Conservation (phyloP, 2,888 invertebrate genomes). For the Embidobia sp. region DNA sequence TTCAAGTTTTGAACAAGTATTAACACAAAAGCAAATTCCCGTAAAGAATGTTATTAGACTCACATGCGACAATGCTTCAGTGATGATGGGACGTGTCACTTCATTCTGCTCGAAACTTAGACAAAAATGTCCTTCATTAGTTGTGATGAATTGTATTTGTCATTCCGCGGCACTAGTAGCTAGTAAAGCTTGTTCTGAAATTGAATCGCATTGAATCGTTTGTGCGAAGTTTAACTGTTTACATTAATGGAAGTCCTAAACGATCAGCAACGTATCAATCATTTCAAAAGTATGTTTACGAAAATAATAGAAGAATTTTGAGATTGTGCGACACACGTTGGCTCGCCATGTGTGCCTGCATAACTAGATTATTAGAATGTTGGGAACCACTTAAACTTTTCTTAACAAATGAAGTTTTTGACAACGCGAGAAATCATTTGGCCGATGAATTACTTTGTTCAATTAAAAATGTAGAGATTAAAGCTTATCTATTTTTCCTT, state of each 20-base stretch:
- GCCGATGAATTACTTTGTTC: no score
- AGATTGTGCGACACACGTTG: slow-evolving; percentile 10
- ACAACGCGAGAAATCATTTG: no score
- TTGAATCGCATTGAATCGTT: slow-evolving; percentile 26
- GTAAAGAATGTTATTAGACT: slow-evolving; percentile 20
- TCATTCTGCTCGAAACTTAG: slow-evolving; percentile 45
- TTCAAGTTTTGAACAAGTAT: slow-evolving; percentile 10
- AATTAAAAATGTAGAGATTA: not conserved
- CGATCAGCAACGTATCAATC: slow-evolving; percentile 21
- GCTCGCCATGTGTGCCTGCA: not conserved
- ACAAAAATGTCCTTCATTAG: not conserved
- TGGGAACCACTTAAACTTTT: not conserved
- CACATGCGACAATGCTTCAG: slow-evolving; percentile 13
- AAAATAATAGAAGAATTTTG: not conserved
- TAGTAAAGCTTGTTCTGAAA: slow-evolving; percentile 20
- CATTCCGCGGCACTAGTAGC: slow-evolving; percentile 50
- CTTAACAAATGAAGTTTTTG: no score
- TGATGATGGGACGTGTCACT: slow-evolving; percentile 15
- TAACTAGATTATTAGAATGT: not conserved
- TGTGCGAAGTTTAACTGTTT: not conserved
- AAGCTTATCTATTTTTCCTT: slow-evolving; percentile 1
- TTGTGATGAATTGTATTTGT: not conserved
- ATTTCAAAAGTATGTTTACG: slow-evolving; percentile 8
- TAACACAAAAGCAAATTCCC: slow-evolving; percentile 4
- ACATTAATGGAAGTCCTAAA: slow-evolving; percentile 3